Base-by-base conservation (phyloP, 1,140 invertebrate species). In the Elymnias hypermnestra region DNA sequence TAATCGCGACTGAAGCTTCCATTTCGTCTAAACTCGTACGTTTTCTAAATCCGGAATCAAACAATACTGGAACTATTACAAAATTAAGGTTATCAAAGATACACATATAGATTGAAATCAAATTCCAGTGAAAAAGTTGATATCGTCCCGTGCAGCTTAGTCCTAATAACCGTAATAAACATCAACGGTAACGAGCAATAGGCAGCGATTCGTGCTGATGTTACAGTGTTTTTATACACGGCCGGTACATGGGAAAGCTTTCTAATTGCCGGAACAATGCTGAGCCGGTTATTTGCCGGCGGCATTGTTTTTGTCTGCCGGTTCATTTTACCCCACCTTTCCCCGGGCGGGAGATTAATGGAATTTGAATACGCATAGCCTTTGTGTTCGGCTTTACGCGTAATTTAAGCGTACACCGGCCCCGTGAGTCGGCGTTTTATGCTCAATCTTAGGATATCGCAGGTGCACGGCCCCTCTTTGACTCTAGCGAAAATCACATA, bases 221-320 rank as follows among this genome's bases (percentile, higher is more conserved):
- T 83, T 83, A 78, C 76, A 74, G 63, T 81, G 81, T 84, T 84
- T 84, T 84, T 83, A 84, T 82, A 84, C 81, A 79, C 76, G 78
- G 60, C 69, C 73, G 71, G 72, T 84, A 84, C 81, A 84, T 78
- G 76, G 78, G 81, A 84, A 84, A 84, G 81, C 81, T 84, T 83
- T 84, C 78, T 84, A 83, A 84, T 84, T 84, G 81, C 78, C 78
- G 81, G 81, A 84, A 84, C 81, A 84, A 84, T 83, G 81, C 81
- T 79, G 81, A 82, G 77, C 81, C 72, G 77, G 81, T 82, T 84
- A 82, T 84, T 82, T 73, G 81, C 81, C 74, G 64, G 74, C 73
- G 81, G 77, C 77, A 82, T 84, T 84, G 81, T 84, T 84, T 84
- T 84, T 83, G 81, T 84, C 78, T 78, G 76, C 72, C 70, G 76